Base-by-base conservation (phyloP, 2,888 invertebrate species). In the Tinea semifulvella region DNA sequence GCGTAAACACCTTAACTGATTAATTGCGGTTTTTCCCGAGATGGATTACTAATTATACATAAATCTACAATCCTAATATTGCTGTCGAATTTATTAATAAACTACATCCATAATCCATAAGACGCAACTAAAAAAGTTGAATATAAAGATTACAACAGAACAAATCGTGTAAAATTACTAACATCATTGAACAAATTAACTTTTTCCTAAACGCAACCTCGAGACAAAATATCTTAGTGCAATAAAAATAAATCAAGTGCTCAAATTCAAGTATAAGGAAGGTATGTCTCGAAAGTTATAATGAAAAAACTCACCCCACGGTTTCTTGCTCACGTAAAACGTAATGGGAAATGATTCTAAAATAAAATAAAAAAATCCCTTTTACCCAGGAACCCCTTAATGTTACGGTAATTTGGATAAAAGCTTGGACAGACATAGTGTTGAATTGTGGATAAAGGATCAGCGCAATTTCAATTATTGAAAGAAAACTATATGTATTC, bases 271-370 rank as follows among this genome's bases (percentile, higher is more conserved):
- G 39, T 19, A 39, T 10, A 17, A 39, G n/a, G 11, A 22, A 22
- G 16, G 18, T 36, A 36, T 18, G 17, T 18, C 18, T 2, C 16
- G 17, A 18, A 14, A 36, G 17, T 16, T 36, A 18, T 36, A 36
- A 36, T 36, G 17, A 46, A 46, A 61, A 70, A 71, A 63, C 57
- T 52, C 53, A 60, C 65, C 73, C 74, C 73, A 68, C 61, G 64
- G 56, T 58, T 58, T 55, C 57, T 56, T 61, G 59, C 62, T 70
- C 73, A 68, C 71, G 71, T 69, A 73, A 68, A 69, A 69, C 66
- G 73, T 72, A 73, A 74, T 73, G 69, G 68, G 67, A 73, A 73
- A 74, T 73, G 73, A 73, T 73, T 73, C 65, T 73, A 74, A 73
- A 73, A 73, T 72, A 72, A 71, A 73, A 58, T 58, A 71, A 68